Conservation (phyloP, 2,797 vertebrate genomes). For the Lateolabrax maculatus region DNA sequence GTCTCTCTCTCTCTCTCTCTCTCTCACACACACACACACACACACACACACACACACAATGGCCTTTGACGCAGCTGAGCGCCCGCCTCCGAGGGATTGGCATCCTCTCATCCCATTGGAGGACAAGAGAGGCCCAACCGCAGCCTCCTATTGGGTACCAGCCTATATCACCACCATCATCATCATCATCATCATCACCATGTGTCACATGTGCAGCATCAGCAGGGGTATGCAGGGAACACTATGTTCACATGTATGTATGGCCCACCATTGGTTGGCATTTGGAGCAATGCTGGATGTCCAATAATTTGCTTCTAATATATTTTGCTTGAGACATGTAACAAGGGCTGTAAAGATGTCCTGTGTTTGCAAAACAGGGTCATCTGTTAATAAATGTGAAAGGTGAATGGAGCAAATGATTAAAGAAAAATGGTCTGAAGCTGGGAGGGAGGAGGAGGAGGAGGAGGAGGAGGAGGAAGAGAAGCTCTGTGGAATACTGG, state of each 20-base stretch:
- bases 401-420: neutral
- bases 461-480: neutral
- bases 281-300: neutral
- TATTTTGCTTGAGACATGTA: neutral
- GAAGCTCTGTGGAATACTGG: neutral
- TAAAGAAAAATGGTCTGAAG: neutral
- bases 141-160: slow-evolving; percentile 57
- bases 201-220: slow-evolving; percentile 46
- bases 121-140: slow-evolving; percentile 37
- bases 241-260: slow-evolving; percentile 10
- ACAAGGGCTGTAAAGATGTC: too few relatives aligned
- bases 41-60: slow-evolving; percentile 11
- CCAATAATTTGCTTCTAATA: neutral
- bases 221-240: slow-evolving; percentile 23
- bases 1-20: neutral
- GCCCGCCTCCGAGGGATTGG: slow-evolving; percentile 34
- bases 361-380: neutral
- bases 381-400: neutral
- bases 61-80: neutral
- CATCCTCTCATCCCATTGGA: slow-evolving; percentile 66
- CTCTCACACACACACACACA: neutral
- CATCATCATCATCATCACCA: slow-evolving; percentile 16
- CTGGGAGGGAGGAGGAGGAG: too few relatives aligned
- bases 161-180: slow-evolving; percentile 29
- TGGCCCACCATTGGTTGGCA: too few relatives aligned